phyloP scores from a whole-genome alignment of 2,888 invertebrate species.

The Hirtodrosophila confusa region DNA sequence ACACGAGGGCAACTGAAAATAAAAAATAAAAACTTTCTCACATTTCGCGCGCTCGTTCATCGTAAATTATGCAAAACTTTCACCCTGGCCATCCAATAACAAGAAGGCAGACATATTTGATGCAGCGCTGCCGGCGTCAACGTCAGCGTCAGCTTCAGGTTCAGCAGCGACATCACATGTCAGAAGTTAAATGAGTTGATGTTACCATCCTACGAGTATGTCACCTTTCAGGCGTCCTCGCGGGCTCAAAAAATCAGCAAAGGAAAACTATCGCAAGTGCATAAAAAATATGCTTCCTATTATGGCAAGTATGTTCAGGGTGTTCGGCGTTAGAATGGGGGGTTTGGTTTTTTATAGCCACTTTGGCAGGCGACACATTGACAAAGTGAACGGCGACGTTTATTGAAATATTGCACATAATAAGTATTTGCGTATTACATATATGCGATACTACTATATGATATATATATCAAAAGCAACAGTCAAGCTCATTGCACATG shows the following conservation, averaged over 20 bases:
- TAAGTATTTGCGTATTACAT: slow-evolving; percentile 8
- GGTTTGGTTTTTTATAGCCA: slow-evolving; percentile 54
- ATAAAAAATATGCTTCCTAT: slow-evolving; percentile 43
- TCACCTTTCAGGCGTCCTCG: slow-evolving; percentile 27
- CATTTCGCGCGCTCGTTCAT: slow-evolving; percentile 51
- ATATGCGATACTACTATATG: neutral
- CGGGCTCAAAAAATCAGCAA: slow-evolving; percentile 29
- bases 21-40: slow-evolving; percentile 48
- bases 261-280: slow-evolving; percentile 37
- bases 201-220: slow-evolving; percentile 13
- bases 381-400: slow-evolving; percentile 38
- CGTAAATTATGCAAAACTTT: slow-evolving; percentile 70
- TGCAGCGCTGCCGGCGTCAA: slow-evolving; percentile 32
- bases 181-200: slow-evolving; percentile 63
- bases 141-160: neutral
- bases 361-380: slow-evolving; percentile 53
- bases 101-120: slow-evolving; percentile 42
- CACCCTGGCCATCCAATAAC: slow-evolving; percentile 57
- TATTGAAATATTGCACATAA: slow-evolving; percentile 51
- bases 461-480: slow-evolving; percentile 6
- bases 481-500: slow-evolving; percentile 34
- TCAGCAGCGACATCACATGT: slow-evolving; percentile 49
- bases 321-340: neutral
- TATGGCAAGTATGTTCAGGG: slow-evolving; percentile 3
- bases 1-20: slow-evolving; percentile 21